Conservation (phyloP, 2,888 invertebrate species). For the Acronicta aceris region DNA sequence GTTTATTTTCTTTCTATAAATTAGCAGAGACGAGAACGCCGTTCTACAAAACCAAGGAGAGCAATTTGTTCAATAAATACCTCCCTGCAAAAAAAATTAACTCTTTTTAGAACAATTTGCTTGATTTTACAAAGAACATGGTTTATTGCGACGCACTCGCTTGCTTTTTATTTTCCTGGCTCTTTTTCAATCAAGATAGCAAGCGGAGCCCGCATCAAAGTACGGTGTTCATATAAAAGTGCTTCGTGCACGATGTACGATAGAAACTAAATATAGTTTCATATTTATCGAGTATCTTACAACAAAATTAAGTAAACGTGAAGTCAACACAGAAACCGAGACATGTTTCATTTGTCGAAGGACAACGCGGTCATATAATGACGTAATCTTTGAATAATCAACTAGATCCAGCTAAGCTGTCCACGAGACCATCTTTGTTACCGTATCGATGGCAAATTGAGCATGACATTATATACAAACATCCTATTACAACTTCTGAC, state of each 20-base stretch:
- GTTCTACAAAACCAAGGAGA: background rate
- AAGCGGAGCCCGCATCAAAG: background rate
- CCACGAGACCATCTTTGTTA: constrained; percentile 21
- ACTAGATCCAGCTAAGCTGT: constrained; percentile 26
- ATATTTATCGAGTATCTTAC: constrained; percentile 19
- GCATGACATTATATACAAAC: constrained; percentile 19
- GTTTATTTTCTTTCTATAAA: constrained; percentile 43
- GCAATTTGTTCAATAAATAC: background rate
- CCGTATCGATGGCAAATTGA: constrained; percentile 16
- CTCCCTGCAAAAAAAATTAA: background rate
- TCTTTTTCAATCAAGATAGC: background rate
- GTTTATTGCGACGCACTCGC: background rate
- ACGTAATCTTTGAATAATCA: constrained; percentile 53
- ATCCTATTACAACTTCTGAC: constrained; percentile 4
- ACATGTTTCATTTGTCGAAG: constrained; percentile 19
- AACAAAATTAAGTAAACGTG: constrained; percentile 28
- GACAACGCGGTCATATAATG: constrained; percentile 32
- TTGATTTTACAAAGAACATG: no score
- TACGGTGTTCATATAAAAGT: background rate
- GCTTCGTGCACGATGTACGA: constrained; percentile 9
- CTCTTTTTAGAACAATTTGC: no score
- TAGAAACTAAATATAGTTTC: constrained; percentile 11
- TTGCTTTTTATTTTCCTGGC: background rate
- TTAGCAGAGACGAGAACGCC: constrained; percentile 9
- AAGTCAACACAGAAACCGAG: constrained; percentile 12